phyloP scores from a whole-genome alignment of 2,113 vertebrate genomes.

The Megatriorchis doriae region DNA sequence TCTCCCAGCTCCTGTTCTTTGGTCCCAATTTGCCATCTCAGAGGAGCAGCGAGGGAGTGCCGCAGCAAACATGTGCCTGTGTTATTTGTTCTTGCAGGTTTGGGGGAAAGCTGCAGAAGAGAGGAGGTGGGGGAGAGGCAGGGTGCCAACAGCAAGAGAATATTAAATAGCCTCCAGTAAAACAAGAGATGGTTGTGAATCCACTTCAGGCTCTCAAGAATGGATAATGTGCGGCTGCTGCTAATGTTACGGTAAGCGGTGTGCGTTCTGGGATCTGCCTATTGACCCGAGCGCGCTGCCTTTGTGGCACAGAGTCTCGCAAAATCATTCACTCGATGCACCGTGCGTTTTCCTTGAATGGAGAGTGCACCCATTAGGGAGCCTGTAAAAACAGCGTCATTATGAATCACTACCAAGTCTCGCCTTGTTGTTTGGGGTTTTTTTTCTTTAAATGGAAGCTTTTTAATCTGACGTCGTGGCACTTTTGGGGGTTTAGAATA shows the following conservation, averaged over 20 bases:
- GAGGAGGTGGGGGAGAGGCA: background rate
- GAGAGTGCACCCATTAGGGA: background rate
- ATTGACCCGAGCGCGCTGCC: background rate
- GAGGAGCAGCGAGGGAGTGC: background rate
- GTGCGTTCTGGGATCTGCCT: background rate
- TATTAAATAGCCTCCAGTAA: background rate
- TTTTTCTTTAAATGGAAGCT: background rate
- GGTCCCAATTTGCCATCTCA: rapidly evolving
- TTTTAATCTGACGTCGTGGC: background rate
- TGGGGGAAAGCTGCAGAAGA: background rate
- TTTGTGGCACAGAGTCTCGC: background rate
- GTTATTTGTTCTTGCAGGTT: background rate
- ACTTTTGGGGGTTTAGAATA: background rate
- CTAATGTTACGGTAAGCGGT: rapidly evolving
- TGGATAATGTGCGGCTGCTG: background rate
- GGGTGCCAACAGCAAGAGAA: background rate
- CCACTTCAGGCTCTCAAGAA: background rate
- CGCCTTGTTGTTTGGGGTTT: background rate
- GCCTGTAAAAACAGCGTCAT: background rate
- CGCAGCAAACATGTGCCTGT: rapidly evolving
- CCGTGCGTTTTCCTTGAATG: background rate
- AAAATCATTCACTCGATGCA: background rate
- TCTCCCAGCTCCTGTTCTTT: background rate
- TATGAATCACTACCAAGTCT: background rate
- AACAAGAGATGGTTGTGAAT: background rate